Base-by-base conservation (phyloP, 53 echinoderm and acorn worm genomes). In the Actinopyga echinites region DNA sequence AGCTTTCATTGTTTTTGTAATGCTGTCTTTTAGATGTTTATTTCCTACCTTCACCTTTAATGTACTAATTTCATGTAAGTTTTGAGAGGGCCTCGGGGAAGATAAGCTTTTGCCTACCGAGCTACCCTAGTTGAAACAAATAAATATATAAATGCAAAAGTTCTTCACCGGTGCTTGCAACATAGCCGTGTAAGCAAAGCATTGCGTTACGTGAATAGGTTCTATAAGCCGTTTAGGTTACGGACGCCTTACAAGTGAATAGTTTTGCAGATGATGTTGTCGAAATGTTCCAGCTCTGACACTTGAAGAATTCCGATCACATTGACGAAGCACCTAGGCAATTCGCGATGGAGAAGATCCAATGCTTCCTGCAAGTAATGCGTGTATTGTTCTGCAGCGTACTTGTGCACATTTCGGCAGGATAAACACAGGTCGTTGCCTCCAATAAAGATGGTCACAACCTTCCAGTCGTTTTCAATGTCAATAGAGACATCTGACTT, bases 371-470 rank as follows among this genome's bases (percentile, higher is more conserved):
- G 84, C 0, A 89, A 6, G 58, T 65, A 69, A 5, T 67, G 40
- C 17, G 82, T 75, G 83, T 89, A 92, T 13, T 83, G 60, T 22
- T 82, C 92, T 36, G 92, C 78, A 12, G 83, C 56, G 58, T 43
- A 67, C 11, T 74, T 57, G 8, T 89, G 89, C 6, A 85, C 77
- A 25, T 92, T 40, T 56, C 52, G 74, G 78, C 92, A 92, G 56
- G 82, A 82, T 40, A 73, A 54, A 78, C 92, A 92, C 33, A 92
- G 79, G 54, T 92, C 92, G 56, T 92, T 92, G 9, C 92, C 92
- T 34, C 92, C 92, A 42, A 92, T 83, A 69, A 92, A 92, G n/a
- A 92, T 53, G 26, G 86, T 92, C 54, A 92, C 86, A 44, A 92
- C 1, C 32, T 92, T 92, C 92, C 92, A 92, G 77, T 92, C 92